Conservation (phyloP, 2,113 vertebrate species). For the Siphamia tubifer region DNA sequence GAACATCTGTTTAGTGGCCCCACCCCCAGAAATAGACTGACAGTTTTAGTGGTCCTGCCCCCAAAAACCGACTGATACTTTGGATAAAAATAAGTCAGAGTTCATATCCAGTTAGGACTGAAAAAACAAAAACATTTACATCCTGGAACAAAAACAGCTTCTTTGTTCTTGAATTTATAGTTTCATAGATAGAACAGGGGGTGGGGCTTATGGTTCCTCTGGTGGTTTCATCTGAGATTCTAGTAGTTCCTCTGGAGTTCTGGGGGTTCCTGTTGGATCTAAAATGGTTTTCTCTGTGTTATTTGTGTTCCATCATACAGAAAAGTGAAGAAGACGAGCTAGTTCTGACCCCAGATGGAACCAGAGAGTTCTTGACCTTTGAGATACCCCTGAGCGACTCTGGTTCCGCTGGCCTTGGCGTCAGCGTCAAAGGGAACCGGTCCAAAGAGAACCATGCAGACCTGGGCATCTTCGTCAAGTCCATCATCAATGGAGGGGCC, state of each 20-base stretch:
- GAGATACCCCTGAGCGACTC: conserved; percentile 98
- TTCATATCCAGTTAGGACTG: too few relatives aligned
- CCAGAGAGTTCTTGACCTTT: conserved; percentile 94
- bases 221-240: background rate
- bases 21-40: background rate
- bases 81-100: too few relatives aligned
- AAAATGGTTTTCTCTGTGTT: background rate
- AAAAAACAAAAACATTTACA: too few relatives aligned
- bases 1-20: conserved; percentile 39
- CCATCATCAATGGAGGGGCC: conserved; percentile 97
- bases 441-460: conserved; percentile 98
- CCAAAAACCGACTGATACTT: too few relatives aligned
- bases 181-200: too few relatives aligned
- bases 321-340: conserved; percentile 92
- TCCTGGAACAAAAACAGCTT: too few relatives aligned
- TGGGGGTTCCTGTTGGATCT: background rate
- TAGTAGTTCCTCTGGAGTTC: background rate
- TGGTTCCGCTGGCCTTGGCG: conserved; percentile 93
- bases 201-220: too few relatives aligned
- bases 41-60: too few relatives aligned
- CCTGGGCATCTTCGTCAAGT: conserved; percentile 98
- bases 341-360: conserved; percentile 94
- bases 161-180: too few relatives aligned
- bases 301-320: conserved; percentile 66
- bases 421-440: conserved; percentile 97